Evolutionary conservation across 2,113 vertebrate genomes (phyloP).

Genomic region (Thryonomys swinderianus): DNA sequence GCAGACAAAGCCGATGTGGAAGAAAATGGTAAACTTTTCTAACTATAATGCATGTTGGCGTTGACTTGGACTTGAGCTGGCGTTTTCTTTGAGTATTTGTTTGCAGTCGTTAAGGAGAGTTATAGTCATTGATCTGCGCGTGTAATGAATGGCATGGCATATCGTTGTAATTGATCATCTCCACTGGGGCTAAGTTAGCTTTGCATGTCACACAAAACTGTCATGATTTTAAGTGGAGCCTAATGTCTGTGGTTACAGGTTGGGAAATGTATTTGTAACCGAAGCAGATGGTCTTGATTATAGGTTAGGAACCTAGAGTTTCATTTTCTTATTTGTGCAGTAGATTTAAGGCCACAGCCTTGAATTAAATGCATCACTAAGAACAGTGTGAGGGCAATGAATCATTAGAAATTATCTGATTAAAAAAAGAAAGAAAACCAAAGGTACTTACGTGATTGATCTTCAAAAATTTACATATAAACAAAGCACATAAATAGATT

Average conservation of each 20-base stretch:
- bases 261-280: background rate
- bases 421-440: background rate
- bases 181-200: background rate
- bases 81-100: background rate
- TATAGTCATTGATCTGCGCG: background rate
- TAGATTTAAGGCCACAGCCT: background rate
- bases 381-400: background rate
- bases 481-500: background rate
- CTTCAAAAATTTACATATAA: background rate
- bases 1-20: constrained; percentile 89
- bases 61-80: background rate
- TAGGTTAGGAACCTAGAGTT: background rate
- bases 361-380: background rate
- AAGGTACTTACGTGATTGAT: background rate
- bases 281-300: background rate
- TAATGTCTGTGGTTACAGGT: background rate
- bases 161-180: background rate
- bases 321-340: background rate
- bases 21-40: constrained; percentile 91
- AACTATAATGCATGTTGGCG: background rate
- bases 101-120: constrained; percentile 12
- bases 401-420: background rate
- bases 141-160: constrained; percentile 21
- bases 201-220: background rate
- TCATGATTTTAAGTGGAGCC: background rate